phyloP scores from a whole-genome alignment of 2,888 invertebrate species.

The Ditylenchus weischeri region DNA sequence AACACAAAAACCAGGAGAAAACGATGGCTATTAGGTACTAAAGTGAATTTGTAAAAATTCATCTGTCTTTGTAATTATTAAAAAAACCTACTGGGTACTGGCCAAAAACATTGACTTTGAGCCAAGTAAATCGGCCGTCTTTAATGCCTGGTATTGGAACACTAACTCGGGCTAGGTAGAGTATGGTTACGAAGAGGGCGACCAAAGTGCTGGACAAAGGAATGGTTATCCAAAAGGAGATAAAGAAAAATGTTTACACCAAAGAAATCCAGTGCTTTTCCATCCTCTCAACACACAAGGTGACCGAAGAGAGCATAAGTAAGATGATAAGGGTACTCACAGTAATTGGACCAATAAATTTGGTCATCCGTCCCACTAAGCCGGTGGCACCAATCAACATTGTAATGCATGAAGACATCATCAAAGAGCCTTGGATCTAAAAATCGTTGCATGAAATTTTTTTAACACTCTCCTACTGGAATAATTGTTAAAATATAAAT shows the following conservation, averaged over 20 bases:
- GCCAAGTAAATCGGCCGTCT: constrained; percentile 46
- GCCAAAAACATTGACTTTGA: constrained; percentile 47
- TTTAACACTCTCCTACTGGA: too few relatives aligned
- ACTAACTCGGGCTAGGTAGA: constrained; percentile 50
- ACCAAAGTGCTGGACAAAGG: constrained; percentile 43
- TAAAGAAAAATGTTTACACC: constrained; percentile 32
- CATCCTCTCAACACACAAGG: constrained; percentile 46
- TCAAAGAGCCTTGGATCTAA: constrained; percentile 52
- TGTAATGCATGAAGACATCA: constrained; percentile 52
- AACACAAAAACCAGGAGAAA: constrained; percentile 55
- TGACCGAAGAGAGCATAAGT: constrained; percentile 51
- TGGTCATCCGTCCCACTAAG: constrained; percentile 52
- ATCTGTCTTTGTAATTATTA: background rate
- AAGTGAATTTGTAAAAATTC: constrained; percentile 7
- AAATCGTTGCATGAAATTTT: constrained; percentile 4
- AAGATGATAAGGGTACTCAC: constrained; percentile 55
- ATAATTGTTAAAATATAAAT: too few relatives aligned
- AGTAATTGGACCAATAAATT: constrained; percentile 47
- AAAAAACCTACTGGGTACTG: constrained; percentile 51
- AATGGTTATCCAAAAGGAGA: constrained; percentile 11
- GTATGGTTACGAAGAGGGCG: constrained; percentile 51
- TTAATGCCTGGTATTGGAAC: constrained; percentile 50
- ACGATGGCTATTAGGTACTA: constrained; percentile 55
- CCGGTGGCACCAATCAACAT: constrained; percentile 55
- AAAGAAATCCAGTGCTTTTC: constrained; percentile 55